Evolutionary conservation across 2,888 invertebrate genomes (phyloP), one percentile per base, ranked within the genome.

Genomic region (Petrophora chlorosata): DNA sequence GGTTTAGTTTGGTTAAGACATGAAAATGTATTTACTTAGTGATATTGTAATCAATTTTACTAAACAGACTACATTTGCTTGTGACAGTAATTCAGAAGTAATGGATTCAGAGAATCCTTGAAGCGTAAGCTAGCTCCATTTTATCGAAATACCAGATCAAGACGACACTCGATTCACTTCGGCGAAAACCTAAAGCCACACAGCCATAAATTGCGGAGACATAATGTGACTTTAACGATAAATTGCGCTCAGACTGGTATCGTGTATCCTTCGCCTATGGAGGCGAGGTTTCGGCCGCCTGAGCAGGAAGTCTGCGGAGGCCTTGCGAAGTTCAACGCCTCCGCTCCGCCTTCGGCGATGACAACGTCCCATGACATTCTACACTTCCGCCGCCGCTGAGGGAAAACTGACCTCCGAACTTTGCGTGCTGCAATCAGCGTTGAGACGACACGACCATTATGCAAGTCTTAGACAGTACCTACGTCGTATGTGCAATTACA

Each of bases 241-340:
- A 38, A 16, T 10, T 29, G 28, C 10, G 16, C 7, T 32, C 13
- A 14, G 36, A 5, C 13, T 23, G 23, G 28, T n/a, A 36, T 23
- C 40, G 49, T 70, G 67, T 68, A 63, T 51, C 61, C 59, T 50
- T 45, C 51, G 63, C 67, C 57, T 72, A 26, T 61, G 64, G 58
- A 65, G 67, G 56, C 55, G 60, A 63, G 55, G 63, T 65, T 71
- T 71, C 54, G 65, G 59, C 67, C 61, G 65, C 61, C 66, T 62
- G 64, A 78, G 71, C 76, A 82, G 83, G 83, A 84, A 82, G 74
- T 70, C 63, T 53, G 61, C 53, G 60, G 56, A 76, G 79, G 73
- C 82, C 84, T 84, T 80, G 82, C 65, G 62, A 70, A 77, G 84
- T 85, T 84, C 84, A 83, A 76, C 79, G 81, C 65, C 75, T 72